phyloP scores from a whole-genome alignment of 2,888 invertebrate species.

The Diarsia mendica region DNA sequence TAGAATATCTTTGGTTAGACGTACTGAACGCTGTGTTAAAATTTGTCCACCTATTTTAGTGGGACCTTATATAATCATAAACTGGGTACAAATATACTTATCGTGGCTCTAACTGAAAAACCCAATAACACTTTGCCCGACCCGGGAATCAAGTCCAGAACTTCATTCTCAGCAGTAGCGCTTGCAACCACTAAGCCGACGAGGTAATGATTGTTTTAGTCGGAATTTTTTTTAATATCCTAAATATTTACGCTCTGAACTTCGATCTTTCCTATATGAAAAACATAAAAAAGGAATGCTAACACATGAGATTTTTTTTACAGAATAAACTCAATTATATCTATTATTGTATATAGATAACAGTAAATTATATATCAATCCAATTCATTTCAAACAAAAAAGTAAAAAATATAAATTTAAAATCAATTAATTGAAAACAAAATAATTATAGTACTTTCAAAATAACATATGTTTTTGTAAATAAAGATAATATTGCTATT shows the following conservation, averaged over 20 bases:
- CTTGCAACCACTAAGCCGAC: background rate
- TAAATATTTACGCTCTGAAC: background rate
- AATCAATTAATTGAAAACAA: background rate
- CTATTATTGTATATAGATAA: background rate
- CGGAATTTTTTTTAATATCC: constrained; percentile 11
- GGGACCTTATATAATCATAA: no score
- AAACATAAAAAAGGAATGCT: constrained; percentile 35
- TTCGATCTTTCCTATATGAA: background rate
- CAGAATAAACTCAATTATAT: background rate
- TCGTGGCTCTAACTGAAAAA: no score
- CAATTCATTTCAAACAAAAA: background rate
- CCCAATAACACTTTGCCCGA: background rate
- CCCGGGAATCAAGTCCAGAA: background rate
- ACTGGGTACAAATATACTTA: no score
- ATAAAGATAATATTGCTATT: constrained; percentile 23
- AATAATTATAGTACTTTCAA: background rate
- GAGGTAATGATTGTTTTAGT: background rate
- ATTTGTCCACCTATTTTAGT: no score
- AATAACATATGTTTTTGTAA: constrained; percentile 8
- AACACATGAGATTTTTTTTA: constrained; percentile 1
- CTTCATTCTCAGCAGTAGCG: background rate
- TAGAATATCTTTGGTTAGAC: no score
- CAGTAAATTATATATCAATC: background rate
- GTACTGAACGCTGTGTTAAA: no score
- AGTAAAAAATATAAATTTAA: background rate